Base-by-base conservation (phyloP, 2,797 vertebrate genomes). In the Eidolon dupreanum region DNA sequence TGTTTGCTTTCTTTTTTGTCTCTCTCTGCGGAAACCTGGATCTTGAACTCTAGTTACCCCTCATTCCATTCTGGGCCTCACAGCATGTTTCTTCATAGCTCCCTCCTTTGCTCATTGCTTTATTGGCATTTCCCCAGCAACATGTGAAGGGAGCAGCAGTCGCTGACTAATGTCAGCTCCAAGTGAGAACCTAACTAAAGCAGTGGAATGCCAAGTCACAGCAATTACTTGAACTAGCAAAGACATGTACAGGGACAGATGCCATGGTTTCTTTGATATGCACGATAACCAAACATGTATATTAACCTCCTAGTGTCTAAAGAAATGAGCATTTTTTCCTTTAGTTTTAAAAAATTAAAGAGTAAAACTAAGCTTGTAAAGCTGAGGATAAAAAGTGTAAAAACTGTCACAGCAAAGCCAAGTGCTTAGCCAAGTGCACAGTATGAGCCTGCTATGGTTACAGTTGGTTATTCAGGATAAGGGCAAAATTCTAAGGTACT, bases 1-100 rank as follows among this genome's bases (percentile, higher is more conserved):
- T 97, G 94, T 97, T 97, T 97, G 90, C 88, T 96, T 96, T 97
- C 79, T 88, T 94, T 97, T 97, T 93, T 96, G 85, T 95, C 36
- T 95, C 74, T 94, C 66, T 96, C 92, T 90, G 68, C 43, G 73
- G 82, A 96, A 96, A 96, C 88, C 95, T 97, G 94, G 96, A 78
- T 97, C 63, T 91, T 96, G 70, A 96, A 96, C 86, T 63, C 78
- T 97, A 68, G 51, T 96, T 95, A 90, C 94, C 90, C 78, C 36
- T 96, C 51, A 91, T 95, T 96, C 85, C n/a, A 5, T 88, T 89
- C 70, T 20, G 22, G 88, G 93, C 93, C 94, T 53, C 93, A 95
- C 57, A 88, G 88, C 55, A 78, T 93, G 85, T 79, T 95, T 90
- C 85, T 82, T 66, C 59, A 75, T 24, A 88, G 93, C 57, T 92